Conservation (phyloP, 2,797 vertebrate genomes). For the Artibeus jamaicensis region DNA sequence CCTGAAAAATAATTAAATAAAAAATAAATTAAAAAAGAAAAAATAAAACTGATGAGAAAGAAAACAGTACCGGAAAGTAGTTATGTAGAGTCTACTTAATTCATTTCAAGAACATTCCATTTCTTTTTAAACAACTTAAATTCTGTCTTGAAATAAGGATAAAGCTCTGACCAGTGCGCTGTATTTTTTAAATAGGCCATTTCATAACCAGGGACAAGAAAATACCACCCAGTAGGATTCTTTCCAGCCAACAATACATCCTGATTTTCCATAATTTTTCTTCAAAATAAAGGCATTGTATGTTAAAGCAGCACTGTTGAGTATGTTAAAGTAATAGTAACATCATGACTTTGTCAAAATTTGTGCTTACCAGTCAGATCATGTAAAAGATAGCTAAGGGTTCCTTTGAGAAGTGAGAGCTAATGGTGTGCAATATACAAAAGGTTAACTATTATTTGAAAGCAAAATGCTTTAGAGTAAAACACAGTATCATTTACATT, state of each 20-base stretch:
- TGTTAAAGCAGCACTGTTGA: neutral
- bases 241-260: neutral
- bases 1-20: no score
- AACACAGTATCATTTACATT: neutral
- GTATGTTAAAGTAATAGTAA: neutral
- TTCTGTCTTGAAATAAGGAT: neutral
- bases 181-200: neutral
- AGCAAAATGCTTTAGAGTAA: neutral
- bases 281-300: neutral
- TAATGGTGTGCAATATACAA: fast-evolving
- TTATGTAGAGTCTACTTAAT: neutral
- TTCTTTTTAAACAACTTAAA: neutral
- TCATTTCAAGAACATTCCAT: neutral
- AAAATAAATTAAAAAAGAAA: no score
- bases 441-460: neutral
- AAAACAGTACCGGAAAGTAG: neutral
- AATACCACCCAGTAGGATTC: neutral
- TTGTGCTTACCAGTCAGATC: neutral
- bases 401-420: neutral
- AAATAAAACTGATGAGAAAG: neutral
- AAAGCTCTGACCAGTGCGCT: neutral
- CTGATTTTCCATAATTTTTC: neutral
- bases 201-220: neutral
- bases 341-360: neutral
- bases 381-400: neutral